These are phyloP conservation scores for Echinops telfairi DNA, from an alignment of 2,113 vertebrate genomes.

Conservation along the genomic window DNA sequence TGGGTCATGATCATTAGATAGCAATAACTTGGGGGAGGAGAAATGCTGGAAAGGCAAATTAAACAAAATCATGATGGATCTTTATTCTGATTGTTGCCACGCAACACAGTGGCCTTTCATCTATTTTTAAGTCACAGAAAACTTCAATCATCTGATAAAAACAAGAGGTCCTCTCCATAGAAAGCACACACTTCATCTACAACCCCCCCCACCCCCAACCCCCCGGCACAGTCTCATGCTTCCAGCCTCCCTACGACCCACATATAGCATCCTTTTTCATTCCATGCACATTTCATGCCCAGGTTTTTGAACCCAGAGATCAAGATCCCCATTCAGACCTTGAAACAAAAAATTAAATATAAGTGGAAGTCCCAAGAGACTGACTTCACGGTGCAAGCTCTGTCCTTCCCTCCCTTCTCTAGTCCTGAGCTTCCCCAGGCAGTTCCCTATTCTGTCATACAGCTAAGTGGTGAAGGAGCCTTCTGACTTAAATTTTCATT, in stretches of 20 bases:
- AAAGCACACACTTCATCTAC: neutral
- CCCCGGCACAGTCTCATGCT: neutral
- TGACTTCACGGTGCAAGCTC: neutral
- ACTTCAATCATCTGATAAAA: neutral
- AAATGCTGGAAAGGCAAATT: neutral
- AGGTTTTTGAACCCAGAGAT: neutral
- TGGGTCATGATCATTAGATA: neutral
- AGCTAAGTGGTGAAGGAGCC: neutral
- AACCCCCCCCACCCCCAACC: too few species aligned
- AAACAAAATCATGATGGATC: neutral
- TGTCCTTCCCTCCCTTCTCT: neutral
- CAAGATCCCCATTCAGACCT: neutral
- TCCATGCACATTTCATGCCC: neutral
- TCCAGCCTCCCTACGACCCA: neutral
- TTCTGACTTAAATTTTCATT: neutral
- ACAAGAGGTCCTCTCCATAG: neutral
- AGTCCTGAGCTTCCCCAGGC: neutral
- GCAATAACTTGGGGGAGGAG: neutral
- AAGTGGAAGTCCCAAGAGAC: neutral
- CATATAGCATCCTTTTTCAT: neutral
- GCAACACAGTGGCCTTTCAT: neutral
- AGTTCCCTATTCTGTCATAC: neutral
- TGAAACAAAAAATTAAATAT: neutral
- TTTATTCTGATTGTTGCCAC: neutral
- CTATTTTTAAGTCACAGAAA: conserved; percentile 36